Evolutionary conservation across 1,140 invertebrate species (phyloP).

Genomic region (Drosophila elegans): DNA sequence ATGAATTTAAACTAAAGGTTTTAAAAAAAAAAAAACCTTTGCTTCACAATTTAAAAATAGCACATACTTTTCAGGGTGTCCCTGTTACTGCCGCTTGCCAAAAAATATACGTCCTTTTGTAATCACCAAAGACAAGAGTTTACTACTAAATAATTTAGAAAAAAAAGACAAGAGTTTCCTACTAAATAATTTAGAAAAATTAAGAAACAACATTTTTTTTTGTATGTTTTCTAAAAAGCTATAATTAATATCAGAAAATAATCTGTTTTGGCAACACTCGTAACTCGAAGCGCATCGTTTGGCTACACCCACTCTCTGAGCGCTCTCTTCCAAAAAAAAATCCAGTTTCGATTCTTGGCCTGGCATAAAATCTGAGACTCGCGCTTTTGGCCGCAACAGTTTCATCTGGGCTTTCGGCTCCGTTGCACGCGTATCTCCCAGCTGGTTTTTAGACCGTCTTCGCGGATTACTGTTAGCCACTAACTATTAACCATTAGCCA

Average conservation of each 20-base stretch:
- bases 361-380: constrained; percentile 70
- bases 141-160: no score
- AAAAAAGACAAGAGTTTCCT: no score
- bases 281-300: constrained; percentile 4
- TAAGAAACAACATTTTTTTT: no score
- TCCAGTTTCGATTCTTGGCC: constrained; percentile 73
- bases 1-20: no score
- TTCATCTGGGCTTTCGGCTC: constrained; percentile 70
- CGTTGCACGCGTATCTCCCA: constrained; percentile 58
- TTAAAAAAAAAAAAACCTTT: no score
- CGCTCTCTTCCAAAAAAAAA: constrained; percentile 30
- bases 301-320: constrained; percentile 27
- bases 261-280: constrained; percentile 21
- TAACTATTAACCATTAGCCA: constrained; percentile 2
- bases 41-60: no score
- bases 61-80: no score
- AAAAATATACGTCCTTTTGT: no score
- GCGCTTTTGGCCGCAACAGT: constrained; percentile 77
- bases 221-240: not conserved
- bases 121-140: no score
- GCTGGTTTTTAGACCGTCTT: constrained; percentile 19
- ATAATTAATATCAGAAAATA: not conserved
- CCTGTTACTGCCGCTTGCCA: no score
- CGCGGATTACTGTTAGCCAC: constrained; percentile 31
- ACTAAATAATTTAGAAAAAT: no score